Conservation (phyloP, 2,888 invertebrate genomes). For the Apodemia zela region DNA sequence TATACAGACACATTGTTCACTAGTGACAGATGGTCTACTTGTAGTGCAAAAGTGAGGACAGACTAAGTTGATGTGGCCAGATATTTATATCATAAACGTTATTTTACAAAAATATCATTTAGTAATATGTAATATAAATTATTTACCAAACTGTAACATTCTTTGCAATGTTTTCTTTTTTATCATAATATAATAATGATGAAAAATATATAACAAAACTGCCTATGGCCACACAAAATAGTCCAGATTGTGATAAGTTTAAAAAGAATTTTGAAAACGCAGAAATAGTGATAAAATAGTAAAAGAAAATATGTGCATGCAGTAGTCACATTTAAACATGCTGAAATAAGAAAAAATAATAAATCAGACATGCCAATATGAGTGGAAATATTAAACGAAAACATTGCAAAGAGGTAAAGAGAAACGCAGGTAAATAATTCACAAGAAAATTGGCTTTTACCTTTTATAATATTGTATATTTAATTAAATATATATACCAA, state of each 20-base stretch:
- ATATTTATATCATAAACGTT: conserved; percentile 26
- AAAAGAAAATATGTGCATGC: conserved; percentile 31
- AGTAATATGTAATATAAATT: conserved; percentile 23
- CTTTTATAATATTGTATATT: background rate
- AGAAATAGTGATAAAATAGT: conserved; percentile 35
- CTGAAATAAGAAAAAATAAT: conserved; percentile 41
- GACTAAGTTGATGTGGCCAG: conserved; percentile 75
- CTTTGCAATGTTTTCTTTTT: conserved; percentile 76
- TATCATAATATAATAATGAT: conserved; percentile 27
- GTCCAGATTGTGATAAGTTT: conserved; percentile 45
- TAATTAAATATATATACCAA: too few relatives aligned
- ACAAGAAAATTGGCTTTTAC: conserved; percentile 9
- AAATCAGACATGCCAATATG: conserved; percentile 44
- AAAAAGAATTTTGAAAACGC: conserved; percentile 20
- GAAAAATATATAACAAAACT: conserved; percentile 37
- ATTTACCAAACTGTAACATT: conserved; percentile 28
- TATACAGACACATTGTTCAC: conserved; percentile 82
- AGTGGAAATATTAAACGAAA: conserved; percentile 57
- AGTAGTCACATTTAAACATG: conserved; percentile 49
- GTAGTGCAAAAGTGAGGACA: conserved; percentile 67
- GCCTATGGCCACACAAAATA: conserved; percentile 72
- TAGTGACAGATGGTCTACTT: conserved; percentile 73
- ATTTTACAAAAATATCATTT: conserved; percentile 19
- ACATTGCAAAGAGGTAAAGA: conserved; percentile 75
- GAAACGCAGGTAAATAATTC: conserved; percentile 35